A percentile compares a stretch with the other conserved stretches of the same genome.
These are phyloP conservation scores for Aspiorhynchus laticeps DNA, from an alignment of 2,113 vertebrate genomes.

Conservation along the genomic window DNA sequence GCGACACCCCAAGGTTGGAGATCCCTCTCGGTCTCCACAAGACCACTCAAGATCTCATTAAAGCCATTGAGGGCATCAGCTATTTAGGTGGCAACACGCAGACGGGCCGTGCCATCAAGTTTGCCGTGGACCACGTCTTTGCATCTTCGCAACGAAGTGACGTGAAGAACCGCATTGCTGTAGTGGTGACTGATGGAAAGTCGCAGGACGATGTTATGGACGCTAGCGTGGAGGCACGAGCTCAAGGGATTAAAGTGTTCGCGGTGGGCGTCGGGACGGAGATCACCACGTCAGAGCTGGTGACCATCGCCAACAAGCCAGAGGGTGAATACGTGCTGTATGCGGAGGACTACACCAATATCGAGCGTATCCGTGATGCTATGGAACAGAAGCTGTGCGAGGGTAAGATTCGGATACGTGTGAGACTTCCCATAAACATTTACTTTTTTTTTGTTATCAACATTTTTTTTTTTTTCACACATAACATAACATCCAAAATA, in stretches of 20 bases:
- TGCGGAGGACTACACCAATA: conserved; percentile 79
- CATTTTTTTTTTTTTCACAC: no score
- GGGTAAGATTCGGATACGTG: conserved; percentile 62
- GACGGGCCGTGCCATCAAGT: conserved; percentile 81
- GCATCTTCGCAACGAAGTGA: conserved; percentile 67
- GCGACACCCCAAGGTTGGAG: conserved; percentile 79
- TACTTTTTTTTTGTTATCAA: no score
- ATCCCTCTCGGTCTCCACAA: conserved; percentile 75
- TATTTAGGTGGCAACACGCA: conserved; percentile 83
- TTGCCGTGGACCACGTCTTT: conserved; percentile 79
- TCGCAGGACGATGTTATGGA: conserved; percentile 82
- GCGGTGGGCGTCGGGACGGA: conserved; percentile 80
- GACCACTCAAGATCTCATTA: conserved; percentile 68
- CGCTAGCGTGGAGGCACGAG: conserved; percentile 72
- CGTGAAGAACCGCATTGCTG: conserved; percentile 78
- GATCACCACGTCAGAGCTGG: conserved; percentile 78
- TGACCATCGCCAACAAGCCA: conserved; percentile 78
- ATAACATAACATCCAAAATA: no score
- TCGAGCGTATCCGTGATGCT: conserved; percentile 74
- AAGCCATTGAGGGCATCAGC: conserved; percentile 70
- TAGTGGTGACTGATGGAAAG: conserved; percentile 82
- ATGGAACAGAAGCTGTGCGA: conserved; percentile 83
- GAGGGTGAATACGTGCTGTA: conserved; percentile 76
- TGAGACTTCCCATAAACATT: background rate
- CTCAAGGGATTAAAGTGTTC: conserved; percentile 74